phyloP scores from a whole-genome alignment of 2,113 vertebrate genomes.

The Paramisgurnus dabryanus region DNA sequence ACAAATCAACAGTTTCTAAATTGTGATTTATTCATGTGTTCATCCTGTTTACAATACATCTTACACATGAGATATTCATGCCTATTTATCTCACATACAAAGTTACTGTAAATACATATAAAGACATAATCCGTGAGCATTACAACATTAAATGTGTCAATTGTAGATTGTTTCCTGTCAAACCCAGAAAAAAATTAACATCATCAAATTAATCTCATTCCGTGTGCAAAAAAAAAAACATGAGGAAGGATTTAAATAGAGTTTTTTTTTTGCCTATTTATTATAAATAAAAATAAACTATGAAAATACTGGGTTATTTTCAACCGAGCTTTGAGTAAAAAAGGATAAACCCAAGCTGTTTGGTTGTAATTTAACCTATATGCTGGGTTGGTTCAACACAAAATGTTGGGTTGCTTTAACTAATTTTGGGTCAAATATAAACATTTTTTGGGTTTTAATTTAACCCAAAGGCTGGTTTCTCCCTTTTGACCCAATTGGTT shows the following conservation, averaged over 20 bases:
- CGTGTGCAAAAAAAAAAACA: constrained; percentile 22
- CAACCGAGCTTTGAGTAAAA: too few species aligned
- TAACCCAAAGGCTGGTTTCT: too few species aligned
- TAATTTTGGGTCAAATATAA: too few species aligned
- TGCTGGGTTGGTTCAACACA: too few species aligned
- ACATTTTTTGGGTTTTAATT: too few species aligned
- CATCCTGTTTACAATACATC: constrained; percentile 7
- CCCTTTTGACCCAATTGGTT: too few species aligned
- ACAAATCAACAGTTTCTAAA: not conserved
- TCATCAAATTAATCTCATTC: constrained; percentile 8
- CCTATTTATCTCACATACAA: constrained; percentile 4
- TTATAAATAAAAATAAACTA: too few species aligned
- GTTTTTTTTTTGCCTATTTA: not conserved
- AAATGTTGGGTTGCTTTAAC: too few species aligned
- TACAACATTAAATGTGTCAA: not conserved
- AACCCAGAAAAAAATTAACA: not conserved
- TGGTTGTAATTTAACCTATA: too few species aligned
- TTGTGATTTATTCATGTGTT: constrained; percentile 37
- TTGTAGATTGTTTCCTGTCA: not conserved
- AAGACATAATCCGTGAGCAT: not conserved
- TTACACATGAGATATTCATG: not conserved
- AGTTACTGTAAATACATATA: not conserved
- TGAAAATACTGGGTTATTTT: too few species aligned
- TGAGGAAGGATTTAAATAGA: not conserved
- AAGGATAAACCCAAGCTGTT: too few species aligned